Evolutionary conservation across 2,113 vertebrate genomes (phyloP), one percentile per base, ranked within the genome.

Genomic region (Corydoras maculifer): DNA sequence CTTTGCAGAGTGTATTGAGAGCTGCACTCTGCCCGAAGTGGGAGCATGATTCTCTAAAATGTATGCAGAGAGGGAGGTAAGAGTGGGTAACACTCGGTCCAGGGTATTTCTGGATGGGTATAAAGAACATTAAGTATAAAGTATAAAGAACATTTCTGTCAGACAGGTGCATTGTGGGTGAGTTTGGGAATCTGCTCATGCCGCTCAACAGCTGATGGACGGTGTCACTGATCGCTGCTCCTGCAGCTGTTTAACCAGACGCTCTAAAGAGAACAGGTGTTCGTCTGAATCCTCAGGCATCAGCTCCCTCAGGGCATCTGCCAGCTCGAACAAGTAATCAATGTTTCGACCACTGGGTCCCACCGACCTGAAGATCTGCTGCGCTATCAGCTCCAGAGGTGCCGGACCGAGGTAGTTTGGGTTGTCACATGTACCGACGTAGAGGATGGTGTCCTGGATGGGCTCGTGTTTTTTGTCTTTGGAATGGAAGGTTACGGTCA

Each of bases 321-420:
- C 96, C 12, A 99, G 92, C 90, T 97, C 86, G 73, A 99, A 96
- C 14, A 99, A 88, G 76, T 99, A 99, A 60, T 99, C 97, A 0
- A 92, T 93, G 82, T 99, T 99, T 79, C 78, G 86, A 76, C 97
- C 96, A 11, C 97, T 99, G 13, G 93, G 94, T 49, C 97, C 97
- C 2, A 86, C 87, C 0, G 93, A 91, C 61, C 74, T 85, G 64
- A 91, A 81, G 74, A 99, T 99, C 90, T 99, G 96, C 57, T 87
- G 86, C 32, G 97, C 97, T 12, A 99, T 98, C 59, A 93, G 92
- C 88, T 98, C 94, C 63, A 99, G 84, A 25, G 97, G 93, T 5
- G 96, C 97, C 2, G 96, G 96, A 55, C 97, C 97, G 43, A 99
- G 94, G 86, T 98, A 99, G 86, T 97, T 84, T 4, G 97, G 97